phyloP scores from a whole-genome alignment of 1,140 invertebrate species.

The Cyclina sinensis region DNA sequence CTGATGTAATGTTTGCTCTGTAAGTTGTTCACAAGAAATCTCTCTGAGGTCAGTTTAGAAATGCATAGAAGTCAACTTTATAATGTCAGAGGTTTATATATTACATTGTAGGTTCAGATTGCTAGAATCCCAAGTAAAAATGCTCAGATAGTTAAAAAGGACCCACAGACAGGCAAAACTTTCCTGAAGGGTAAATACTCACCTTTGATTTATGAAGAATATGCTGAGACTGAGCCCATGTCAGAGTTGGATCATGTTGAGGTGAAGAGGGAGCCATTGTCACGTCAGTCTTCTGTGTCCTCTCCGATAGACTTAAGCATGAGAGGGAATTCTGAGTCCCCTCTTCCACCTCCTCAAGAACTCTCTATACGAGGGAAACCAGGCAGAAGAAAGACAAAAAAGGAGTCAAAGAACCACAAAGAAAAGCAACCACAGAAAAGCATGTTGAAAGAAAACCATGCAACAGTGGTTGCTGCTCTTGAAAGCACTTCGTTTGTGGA shows the following conservation, averaged over 20 bases:
- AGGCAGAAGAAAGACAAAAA: constrained; percentile 38
- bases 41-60: no score
- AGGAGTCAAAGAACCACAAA: constrained; percentile 34
- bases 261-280: background rate
- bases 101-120: constrained; percentile 3
- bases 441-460: constrained; percentile 54
- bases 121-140: background rate
- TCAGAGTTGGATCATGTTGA: background rate
- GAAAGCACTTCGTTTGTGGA: constrained; percentile 21
- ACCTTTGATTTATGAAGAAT: constrained; percentile 15
- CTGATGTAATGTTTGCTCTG: no score
- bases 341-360: background rate
- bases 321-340: constrained; percentile 15
- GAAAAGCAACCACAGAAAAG: constrained; percentile 32
- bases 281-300: constrained; percentile 30
- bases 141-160: background rate
- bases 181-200: background rate
- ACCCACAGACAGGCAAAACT: background rate
- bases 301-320: constrained; percentile 56
- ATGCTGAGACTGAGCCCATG: background rate
- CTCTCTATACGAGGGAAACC: background rate
- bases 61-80: no score
- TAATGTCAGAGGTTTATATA: no score
- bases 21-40: no score
- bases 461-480: constrained; percentile 50